These are phyloP conservation scores for Stylophora pistillata DNA, from an alignment of 64 coral and sea anemone genomes.

Conservation along the genomic window DNA sequence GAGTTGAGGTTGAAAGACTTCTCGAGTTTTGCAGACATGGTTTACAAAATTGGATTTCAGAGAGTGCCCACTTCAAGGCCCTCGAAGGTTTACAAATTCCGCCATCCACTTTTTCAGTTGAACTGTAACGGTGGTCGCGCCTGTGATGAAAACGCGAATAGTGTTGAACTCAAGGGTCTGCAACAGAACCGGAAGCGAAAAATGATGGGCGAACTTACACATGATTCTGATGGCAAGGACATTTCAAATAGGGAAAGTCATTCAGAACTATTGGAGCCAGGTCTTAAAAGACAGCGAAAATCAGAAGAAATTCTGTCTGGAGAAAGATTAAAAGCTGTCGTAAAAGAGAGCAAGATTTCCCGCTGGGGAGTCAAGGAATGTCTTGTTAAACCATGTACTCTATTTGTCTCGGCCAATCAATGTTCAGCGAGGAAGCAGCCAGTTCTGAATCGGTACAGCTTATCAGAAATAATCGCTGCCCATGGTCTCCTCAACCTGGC, in stretches of 20 bases:
- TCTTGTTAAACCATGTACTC: neutral
- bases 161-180: neutral
- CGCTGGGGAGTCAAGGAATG: neutral
- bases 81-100: constrained; percentile 15
- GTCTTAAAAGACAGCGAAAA: too few species aligned
- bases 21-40: neutral
- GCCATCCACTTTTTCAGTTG: neutral
- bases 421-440: neutral
- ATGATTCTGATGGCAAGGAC: too few species aligned
- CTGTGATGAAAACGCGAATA: neutral
- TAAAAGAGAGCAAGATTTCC: too few species aligned
- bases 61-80: neutral
- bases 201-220: neutral
- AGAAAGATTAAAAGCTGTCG: too few species aligned
- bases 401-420: neutral
- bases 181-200: neutral
- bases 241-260: too few species aligned
- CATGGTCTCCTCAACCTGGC: neutral
- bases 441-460: neutral
- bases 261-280: too few species aligned
- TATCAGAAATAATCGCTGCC: neutral
- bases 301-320: too few species aligned
- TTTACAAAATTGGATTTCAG: neutral
- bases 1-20: neutral
- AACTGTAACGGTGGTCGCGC: neutral